Evolutionary conservation across 1,140 invertebrate species (phyloP).

Genomic region (Eubasilissa regina): DNA sequence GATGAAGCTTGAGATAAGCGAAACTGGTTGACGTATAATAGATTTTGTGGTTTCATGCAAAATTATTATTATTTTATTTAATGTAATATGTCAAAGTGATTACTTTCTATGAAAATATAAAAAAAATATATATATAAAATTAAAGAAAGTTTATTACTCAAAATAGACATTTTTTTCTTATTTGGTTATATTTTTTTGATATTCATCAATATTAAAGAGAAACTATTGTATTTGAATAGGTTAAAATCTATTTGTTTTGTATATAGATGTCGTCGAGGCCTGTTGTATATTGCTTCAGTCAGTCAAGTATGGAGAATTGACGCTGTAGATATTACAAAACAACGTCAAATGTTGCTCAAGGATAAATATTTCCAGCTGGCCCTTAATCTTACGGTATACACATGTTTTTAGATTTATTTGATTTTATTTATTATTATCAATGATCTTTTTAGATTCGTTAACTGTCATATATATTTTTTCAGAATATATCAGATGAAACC

Average conservation of each 20-base stretch:
- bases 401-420: neutral
- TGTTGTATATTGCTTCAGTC: constrained; percentile 88
- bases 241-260: neutral
- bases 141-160: no score
- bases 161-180: no score
- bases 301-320: constrained; percentile 91
- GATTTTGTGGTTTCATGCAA: no score
- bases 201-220: no score
- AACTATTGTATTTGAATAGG: no score
- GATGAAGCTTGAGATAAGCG: no score
- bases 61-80: no score
- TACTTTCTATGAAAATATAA: no score
- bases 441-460: neutral
- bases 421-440: neutral
- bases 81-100: no score
- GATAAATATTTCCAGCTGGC: constrained; percentile 95
- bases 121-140: no score
- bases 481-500: constrained; percentile 89
- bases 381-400: constrained; percentile 87
- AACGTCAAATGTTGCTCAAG: constrained; percentile 86
- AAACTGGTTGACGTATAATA: no score
- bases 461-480: constrained; percentile 60
- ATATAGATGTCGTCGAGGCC: constrained; percentile 69
- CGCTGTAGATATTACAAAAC: constrained; percentile 83
- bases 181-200: no score